Percentiles rank a stretch among this genome's conserved stretches.
These are phyloP conservation scores for Pyrochroa serraticornis DNA, from an alignment of 2,888 invertebrate species.

Conservation along the genomic window DNA sequence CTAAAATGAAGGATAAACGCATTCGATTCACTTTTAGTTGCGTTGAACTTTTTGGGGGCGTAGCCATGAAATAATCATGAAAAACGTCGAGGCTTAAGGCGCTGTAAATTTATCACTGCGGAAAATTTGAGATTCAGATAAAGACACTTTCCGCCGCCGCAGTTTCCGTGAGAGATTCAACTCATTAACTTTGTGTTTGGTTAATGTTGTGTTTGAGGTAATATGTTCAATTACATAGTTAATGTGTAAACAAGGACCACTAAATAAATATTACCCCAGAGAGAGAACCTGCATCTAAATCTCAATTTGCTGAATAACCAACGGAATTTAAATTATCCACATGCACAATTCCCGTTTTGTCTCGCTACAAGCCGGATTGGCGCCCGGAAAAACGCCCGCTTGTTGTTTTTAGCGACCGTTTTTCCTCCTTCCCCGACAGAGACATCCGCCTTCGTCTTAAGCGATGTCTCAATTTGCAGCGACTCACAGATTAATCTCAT, in stretches of 20 bases:
- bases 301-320: conserved; percentile 28
- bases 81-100: background rate
- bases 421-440: background rate
- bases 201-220: conserved; percentile 23
- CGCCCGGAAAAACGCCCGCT: background rate
- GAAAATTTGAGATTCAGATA: conserved; percentile 15
- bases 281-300: conserved; percentile 28
- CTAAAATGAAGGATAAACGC: too few relatives aligned
- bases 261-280: conserved; percentile 28
- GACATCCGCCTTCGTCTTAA: background rate
- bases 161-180: conserved; percentile 14
- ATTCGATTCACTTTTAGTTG: background rate
- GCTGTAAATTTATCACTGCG: conserved; percentile 5
- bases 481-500: background rate
- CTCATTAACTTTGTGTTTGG: conserved; percentile 21
- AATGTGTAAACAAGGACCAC: conserved; percentile 29
- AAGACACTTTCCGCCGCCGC: conserved; percentile 4
- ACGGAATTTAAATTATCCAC: conserved; percentile 23
- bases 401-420: background rate
- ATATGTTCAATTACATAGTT: conserved; percentile 26
- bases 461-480: background rate
- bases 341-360: conserved; percentile 11
- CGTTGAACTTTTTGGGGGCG: background rate
- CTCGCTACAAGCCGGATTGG: conserved; percentile 11
- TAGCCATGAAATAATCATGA: conserved; percentile 12